Evolutionary conservation across 2,113 vertebrate species (phyloP), one percentile per base, ranked within the genome.

Genomic region (Cyanoderma ruficeps): DNA sequence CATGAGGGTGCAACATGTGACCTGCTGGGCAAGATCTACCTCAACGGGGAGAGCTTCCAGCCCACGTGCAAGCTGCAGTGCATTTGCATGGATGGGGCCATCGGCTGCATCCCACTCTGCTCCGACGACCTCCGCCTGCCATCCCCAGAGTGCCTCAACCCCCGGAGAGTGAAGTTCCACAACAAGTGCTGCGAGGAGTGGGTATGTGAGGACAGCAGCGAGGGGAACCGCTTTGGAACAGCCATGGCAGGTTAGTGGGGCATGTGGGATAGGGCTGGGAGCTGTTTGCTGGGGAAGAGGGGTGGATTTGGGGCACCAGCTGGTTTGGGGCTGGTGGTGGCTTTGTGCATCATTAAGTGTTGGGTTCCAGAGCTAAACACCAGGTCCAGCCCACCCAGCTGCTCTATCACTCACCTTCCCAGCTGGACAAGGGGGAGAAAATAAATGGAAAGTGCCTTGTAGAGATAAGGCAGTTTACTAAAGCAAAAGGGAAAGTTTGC

Each of bases 1-100:
- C 97, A 94, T 1, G 98, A 98, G 47, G 98, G 98, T 1, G 97
- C 96, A 0, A 98, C 97, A 0, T 98, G 98, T 59, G 98, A 98
- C 89, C 92, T 98, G 52, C 96, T 98, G 33, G 98, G 98, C 13
- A 97, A 97, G 80, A 97, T 97, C 83, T 98, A 98, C 95, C 97
- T 93, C 93, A 98, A 97, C 0, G 98, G 98, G 4, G 98, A 98
- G 95, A 98, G 90, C 44, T 98, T 98, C 94, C 98, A 98, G 95
- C 98, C 98, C 93, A 98, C 88, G 42, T 98, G 98, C 93, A 98
- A 98, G 77, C 97, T 98, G 95, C 98, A 98, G n/a, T 98, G 98
- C 67, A 83, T 98, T 78, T 98, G 98, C 92, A 97, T 98, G 97
- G 98, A 98, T 0, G 98, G 98, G 6, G 98, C 98, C 94, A 97